Percentiles rank a stretch among this genome's conserved stretches.
Conservation (phyloP, 2,797 vertebrate species). For the Ctenochaetus hawaiiensis region DNA sequence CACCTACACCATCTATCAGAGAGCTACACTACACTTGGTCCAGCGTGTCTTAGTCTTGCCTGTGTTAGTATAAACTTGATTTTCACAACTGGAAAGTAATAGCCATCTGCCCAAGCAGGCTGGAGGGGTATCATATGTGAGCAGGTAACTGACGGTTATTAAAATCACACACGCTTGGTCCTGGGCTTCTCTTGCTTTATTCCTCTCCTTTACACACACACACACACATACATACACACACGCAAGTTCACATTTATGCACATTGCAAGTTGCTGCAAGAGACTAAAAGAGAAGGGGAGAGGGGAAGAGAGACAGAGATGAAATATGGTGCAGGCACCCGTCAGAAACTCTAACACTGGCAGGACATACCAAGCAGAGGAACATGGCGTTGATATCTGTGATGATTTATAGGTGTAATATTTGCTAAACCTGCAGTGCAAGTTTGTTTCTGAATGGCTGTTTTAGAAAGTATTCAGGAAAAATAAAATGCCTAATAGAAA, state of each 20-base stretch:
- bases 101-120: slow-evolving; percentile 82
- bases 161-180: slow-evolving; percentile 78
- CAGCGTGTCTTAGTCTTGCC: slow-evolving; percentile 69
- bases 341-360: slow-evolving; percentile 56
- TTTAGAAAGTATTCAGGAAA: slow-evolving; percentile 15
- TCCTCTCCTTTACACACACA: background rate
- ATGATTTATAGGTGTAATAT: slow-evolving; percentile 69
- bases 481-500: slow-evolving; percentile 16
- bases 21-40: slow-evolving; percentile 69
- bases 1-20: slow-evolving; percentile 71
- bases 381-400: slow-evolving; percentile 49
- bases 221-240: slow-evolving; percentile 10
- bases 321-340: slow-evolving; percentile 70
- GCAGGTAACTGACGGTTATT: slow-evolving; percentile 85
- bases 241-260: slow-evolving; percentile 26
- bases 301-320: slow-evolving; percentile 47
- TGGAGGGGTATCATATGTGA: slow-evolving; percentile 81
- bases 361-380: slow-evolving; percentile 59
- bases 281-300: slow-evolving; percentile 38
- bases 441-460: background rate
- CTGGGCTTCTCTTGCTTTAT: slow-evolving; percentile 33
- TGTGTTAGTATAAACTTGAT: slow-evolving; percentile 86
- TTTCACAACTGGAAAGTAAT: slow-evolving; percentile 88
- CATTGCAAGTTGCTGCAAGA: slow-evolving; percentile 46
- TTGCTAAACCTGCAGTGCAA: slow-evolving; percentile 39